Conservation (phyloP, 2,888 invertebrate genomes). For the Schizaphis graminum region DNA sequence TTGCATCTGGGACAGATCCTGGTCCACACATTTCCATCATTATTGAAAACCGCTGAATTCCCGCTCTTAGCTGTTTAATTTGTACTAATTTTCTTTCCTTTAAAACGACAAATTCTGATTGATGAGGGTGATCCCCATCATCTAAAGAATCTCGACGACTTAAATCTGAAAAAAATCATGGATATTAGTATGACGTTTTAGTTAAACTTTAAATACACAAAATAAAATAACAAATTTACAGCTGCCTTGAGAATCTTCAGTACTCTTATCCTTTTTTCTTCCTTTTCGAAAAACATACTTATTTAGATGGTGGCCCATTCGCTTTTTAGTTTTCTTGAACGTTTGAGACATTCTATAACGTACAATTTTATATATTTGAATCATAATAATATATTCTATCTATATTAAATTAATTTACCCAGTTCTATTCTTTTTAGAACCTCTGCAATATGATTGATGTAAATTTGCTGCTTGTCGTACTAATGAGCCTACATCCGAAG, state of each 20-base stretch:
- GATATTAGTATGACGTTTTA: not conserved
- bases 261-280: conserved; percentile 89
- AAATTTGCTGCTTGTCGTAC: conserved; percentile 72
- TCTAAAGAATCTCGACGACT: conserved; percentile 88
- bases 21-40: conserved; percentile 95
- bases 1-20: conserved; percentile 95
- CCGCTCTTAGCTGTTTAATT: conserved; percentile 83
- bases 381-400: not conserved
- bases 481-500: conserved; percentile 57
- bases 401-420: conserved; percentile 68
- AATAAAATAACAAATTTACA: conserved; percentile 74
- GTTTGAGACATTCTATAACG: conserved; percentile 76
- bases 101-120: conserved; percentile 89
- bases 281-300: conserved; percentile 84
- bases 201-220: not conserved
- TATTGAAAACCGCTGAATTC: conserved; percentile 91
- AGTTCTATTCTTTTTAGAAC: conserved; percentile 69
- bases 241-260: conserved; percentile 86
- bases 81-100: conserved; percentile 90
- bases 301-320: conserved; percentile 91
- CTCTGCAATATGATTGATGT: conserved; percentile 71
- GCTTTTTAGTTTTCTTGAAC: conserved; percentile 82
- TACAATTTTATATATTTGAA: not conserved
- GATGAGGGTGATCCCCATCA: conserved; percentile 82
- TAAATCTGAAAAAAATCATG: conserved; percentile 73